These are phyloP conservation scores for Pituophis catenifer DNA, from an alignment of 2,113 vertebrate species.

Conservation along the genomic window DNA sequence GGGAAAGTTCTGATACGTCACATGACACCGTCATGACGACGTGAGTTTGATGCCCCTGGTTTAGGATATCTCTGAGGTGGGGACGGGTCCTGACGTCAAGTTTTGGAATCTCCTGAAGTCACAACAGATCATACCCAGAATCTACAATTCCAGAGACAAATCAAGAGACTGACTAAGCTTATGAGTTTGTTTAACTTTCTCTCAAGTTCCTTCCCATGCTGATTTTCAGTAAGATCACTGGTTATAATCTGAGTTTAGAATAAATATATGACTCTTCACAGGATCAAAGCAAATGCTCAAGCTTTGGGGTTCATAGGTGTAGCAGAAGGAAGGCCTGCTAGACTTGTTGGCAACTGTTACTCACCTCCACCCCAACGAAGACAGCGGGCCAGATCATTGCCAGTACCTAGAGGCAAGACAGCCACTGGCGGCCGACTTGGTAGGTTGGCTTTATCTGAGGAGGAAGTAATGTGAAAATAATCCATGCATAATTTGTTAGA, in stretches of 20 bases:
- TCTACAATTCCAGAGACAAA: background rate
- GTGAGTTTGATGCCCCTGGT: background rate
- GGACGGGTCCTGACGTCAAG: background rate
- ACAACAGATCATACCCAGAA: background rate
- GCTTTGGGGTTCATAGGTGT: background rate
- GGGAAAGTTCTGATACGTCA: too few species aligned
- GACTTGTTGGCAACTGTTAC: background rate
- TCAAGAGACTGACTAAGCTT: background rate
- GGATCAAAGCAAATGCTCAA: background rate
- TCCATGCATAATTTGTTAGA: background rate
- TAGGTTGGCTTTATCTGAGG: constrained; percentile 82
- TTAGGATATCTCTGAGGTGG: background rate
- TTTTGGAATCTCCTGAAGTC: background rate
- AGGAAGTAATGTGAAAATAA: constrained; percentile 31
- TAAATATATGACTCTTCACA: background rate
- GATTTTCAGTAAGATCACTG: background rate
- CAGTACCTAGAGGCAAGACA: constrained; percentile 89
- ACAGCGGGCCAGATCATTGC: constrained; percentile 90
- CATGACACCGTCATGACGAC: too few species aligned
- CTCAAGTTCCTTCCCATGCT: background rate
- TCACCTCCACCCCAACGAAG: constrained; percentile 93
- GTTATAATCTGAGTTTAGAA: background rate
- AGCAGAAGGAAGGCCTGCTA: background rate
- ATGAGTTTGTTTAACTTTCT: background rate
- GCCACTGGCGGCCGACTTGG: constrained; percentile 81